Evolutionary conservation across 2,888 invertebrate genomes (phyloP).

Genomic region (Adineta ricciae): DNA sequence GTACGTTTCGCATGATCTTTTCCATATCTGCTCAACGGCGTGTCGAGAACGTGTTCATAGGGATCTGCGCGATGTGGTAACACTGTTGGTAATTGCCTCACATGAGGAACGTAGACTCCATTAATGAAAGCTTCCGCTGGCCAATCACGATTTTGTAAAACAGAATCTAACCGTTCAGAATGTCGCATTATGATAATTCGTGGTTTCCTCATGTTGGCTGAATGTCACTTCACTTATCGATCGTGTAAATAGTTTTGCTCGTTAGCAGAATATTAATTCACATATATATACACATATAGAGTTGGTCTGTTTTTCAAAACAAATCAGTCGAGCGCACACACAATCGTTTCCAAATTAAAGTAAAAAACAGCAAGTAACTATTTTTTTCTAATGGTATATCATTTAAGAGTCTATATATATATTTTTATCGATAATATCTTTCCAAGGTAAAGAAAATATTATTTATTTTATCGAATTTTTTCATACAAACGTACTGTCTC

Average conservation of each 20-base stretch:
- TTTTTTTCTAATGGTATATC: no score
- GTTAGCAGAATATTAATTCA: background rate
- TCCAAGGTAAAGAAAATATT: no score
- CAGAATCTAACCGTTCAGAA: background rate
- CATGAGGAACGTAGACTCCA: background rate
- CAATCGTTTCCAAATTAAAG: no score
- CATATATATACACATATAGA: background rate
- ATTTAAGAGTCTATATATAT: no score
- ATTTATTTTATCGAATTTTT: no score
- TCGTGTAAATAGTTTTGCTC: no score
- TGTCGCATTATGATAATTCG: background rate
- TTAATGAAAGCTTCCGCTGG: background rate
- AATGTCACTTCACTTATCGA: background rate
- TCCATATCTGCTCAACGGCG: background rate
- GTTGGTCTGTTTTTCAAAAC: background rate
- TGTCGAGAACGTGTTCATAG: background rate
- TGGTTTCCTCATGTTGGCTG: background rate
- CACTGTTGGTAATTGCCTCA: background rate
- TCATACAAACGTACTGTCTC: no score
- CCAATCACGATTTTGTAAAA: background rate
- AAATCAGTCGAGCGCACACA: background rate
- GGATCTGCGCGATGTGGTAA: background rate
- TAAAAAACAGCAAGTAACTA: no score
- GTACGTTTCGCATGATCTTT: background rate
- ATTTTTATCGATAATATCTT: no score